These are phyloP conservation scores for Tuta absoluta DNA, from an alignment of 2,888 invertebrate genomes.

Conservation along the genomic window DNA sequence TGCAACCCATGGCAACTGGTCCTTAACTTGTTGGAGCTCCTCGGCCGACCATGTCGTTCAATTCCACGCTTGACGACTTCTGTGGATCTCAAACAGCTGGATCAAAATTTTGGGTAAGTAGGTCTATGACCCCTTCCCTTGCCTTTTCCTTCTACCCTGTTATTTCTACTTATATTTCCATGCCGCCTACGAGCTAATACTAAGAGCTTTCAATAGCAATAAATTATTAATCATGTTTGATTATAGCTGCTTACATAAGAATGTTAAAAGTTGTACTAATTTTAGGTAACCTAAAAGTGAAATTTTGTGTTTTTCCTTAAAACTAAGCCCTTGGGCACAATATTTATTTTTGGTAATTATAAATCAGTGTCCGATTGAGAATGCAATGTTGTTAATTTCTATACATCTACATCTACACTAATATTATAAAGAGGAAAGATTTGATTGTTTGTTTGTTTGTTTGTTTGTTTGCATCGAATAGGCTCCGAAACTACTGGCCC, in stretches of 20 bases:
- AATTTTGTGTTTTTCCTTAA: too few relatives aligned
- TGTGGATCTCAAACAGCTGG: slow-evolving; percentile 84
- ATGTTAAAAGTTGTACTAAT: not conserved
- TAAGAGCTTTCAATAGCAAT: not conserved
- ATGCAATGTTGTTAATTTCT: too few relatives aligned
- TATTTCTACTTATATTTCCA: not conserved
- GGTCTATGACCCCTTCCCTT: slow-evolving; percentile 36
- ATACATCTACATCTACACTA: too few relatives aligned
- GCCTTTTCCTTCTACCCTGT: not conserved
- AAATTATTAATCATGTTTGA: not conserved
- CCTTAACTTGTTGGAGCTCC: slow-evolving; percentile 31
- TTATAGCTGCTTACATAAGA: not conserved
- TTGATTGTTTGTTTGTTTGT: too few relatives aligned
- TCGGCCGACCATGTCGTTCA: slow-evolving; percentile 69
- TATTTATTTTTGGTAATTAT: too few relatives aligned
- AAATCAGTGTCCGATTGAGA: too few relatives aligned
- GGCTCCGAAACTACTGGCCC: too few relatives aligned
- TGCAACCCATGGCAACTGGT: slow-evolving; percentile 45
- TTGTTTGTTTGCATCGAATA: too few relatives aligned
- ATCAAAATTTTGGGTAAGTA: slow-evolving; percentile 89
- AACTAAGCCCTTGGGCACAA: too few relatives aligned
- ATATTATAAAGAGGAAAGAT: too few relatives aligned
- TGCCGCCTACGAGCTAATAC: not conserved
- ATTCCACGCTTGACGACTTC: slow-evolving; percentile 86
- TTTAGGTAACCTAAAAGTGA: too few relatives aligned